Percentiles rank a stretch among this genome's conserved stretches.
phyloP scores from a whole-genome alignment of 2,797 vertebrate genomes.

The Rhabdomys pumilio region DNA sequence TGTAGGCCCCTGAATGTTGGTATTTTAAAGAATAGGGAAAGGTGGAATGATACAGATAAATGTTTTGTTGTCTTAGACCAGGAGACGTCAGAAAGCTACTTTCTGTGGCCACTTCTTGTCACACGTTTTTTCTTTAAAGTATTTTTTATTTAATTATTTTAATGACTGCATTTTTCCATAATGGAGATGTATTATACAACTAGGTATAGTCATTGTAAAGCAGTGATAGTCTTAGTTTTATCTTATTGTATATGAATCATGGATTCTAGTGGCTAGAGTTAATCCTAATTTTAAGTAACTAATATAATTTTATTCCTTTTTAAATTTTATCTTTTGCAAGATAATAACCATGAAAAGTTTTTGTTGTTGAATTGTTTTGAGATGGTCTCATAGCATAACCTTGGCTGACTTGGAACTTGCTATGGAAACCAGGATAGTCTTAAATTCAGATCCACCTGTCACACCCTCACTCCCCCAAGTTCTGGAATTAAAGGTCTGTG shows the following conservation, averaged over 20 bases:
- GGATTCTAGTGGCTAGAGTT: conserved; percentile 28
- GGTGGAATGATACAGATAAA: neutral
- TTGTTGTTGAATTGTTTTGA: neutral
- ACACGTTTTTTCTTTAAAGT: conserved; percentile 32
- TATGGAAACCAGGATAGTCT: neutral
- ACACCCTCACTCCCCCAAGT: neutral
- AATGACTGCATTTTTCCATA: conserved; percentile 34
- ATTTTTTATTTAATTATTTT: conserved; percentile 54
- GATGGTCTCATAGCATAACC: neutral
- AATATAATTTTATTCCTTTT: conserved; percentile 46
- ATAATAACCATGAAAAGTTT: conserved; percentile 6
- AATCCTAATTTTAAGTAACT: conserved; percentile 48
- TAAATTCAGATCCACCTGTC: neutral
- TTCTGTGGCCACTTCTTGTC: conserved; percentile 11
- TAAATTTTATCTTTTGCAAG: conserved; percentile 63
- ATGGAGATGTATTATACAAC: conserved; percentile 55
- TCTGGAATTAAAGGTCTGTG: neutral
- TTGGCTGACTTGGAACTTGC: neutral
- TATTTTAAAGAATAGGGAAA: conserved; percentile 26
- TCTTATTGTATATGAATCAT: conserved; percentile 29
- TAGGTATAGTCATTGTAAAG: conserved; percentile 35
- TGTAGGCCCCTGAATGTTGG: neutral
- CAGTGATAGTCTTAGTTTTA: conserved; percentile 20
- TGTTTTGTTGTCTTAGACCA: conserved; percentile 18
- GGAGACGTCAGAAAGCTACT: conserved; percentile 50